Base-by-base conservation (phyloP, 2,797 vertebrate genomes). In the Morelia viridis region DNA sequence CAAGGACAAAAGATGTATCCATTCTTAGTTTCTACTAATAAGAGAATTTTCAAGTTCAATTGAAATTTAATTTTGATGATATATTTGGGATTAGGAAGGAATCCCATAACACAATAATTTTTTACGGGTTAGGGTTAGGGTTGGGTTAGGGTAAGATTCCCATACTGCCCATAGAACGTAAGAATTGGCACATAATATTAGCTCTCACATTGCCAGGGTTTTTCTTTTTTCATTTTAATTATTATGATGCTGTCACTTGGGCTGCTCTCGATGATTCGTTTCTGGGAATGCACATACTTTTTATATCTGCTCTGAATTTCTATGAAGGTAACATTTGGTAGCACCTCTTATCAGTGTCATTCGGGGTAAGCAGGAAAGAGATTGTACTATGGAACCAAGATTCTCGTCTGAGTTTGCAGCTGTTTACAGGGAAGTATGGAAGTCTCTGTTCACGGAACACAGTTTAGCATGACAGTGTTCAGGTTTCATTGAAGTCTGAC, bases 391-490 rank as follows among this genome's bases (percentile, higher is more conserved):
- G 68, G 41, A 76, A 76, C 68, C 17, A 76, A 76, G 68, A 9
- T 76, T 76, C 31, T 76, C 68, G 41, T 41, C 35, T 41, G 41
- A 35, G 17, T 4, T 41, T 76, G 9, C 31, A 41, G 17, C 31
- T 76, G 7, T 41, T 41, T 22, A 41, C 68, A 41, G 68, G 3
- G 90, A 96, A 94, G 94, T 95, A 93, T 93, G 94, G 92, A 95
- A 94, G 90, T 26, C 92, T 62, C 22, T 89, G 92, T 93, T 91
- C 93, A 92, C 93, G 56, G 65, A 95, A 89, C 91, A 80, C 3
- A 94, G 94, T 71, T 89, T 35, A 89, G 28, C 12, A 95, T 95
- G 95, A 95, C 88, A 90, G 93, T 95, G 94, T 92, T 94, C 94
- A 94, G 80, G 90, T 95, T 93, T 85, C 90, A 92, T 96, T 94